Evolutionary conservation across 2,797 vertebrate species (phyloP).

Genomic region (Nyctibius grandis): DNA sequence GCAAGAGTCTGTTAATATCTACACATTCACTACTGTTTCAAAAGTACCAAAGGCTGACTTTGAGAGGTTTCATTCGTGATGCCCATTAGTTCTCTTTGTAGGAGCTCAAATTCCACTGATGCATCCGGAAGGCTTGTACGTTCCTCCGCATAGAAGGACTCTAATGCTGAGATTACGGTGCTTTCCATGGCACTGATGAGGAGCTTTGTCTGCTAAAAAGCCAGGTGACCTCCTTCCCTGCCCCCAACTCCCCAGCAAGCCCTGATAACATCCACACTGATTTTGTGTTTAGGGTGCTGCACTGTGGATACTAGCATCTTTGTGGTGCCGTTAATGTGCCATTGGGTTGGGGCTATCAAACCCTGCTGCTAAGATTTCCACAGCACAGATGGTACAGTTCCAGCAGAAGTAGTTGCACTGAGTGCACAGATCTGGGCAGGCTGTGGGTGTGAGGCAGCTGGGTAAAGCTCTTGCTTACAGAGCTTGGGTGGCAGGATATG

Average conservation of each 20-base stretch:
- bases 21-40: rapidly evolving
- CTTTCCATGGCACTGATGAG: not conserved
- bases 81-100: not conserved
- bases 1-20: not conserved
- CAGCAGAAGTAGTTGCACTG: rapidly evolving
- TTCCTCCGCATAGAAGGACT: not conserved
- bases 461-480: not conserved
- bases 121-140: not conserved
- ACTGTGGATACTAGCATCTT: not conserved
- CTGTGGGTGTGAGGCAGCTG: not conserved
- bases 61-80: not conserved
- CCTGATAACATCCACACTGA: too few species aligned
- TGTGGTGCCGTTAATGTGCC: not conserved
- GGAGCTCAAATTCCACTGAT: not conserved
- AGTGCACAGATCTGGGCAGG: not conserved
- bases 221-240: not conserved
- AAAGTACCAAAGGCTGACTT: not conserved
- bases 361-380: not conserved
- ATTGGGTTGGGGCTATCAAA: not conserved
- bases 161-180: not conserved
- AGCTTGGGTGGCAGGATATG: not conserved
- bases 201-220: not conserved
- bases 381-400: rapidly evolving
- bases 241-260: not conserved
- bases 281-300: not conserved